These are phyloP conservation scores for Calameuta filiformis DNA, from an alignment of 2,888 invertebrate species.

Conservation along the genomic window DNA sequence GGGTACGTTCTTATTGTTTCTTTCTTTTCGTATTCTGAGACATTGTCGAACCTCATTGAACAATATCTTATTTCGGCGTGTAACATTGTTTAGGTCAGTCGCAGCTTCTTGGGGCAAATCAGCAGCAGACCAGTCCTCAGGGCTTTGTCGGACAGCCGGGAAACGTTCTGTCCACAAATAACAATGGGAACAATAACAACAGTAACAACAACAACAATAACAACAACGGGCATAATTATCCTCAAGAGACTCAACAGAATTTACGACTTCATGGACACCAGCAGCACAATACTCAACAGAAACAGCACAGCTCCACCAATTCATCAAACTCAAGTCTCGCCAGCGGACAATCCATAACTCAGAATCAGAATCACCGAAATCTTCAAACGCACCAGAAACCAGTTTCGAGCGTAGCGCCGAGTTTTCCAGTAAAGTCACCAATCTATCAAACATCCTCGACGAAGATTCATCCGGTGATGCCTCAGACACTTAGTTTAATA, in stretches of 20 bases:
- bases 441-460: conserved; percentile 85
- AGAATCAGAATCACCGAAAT: conserved; percentile 52
- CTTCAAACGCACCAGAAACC: conserved; percentile 77
- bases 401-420: conserved; percentile 87
- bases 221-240: conserved; percentile 67
- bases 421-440: conserved; percentile 75
- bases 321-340: conserved; percentile 63
- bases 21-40: background rate
- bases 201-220: conserved; percentile 32
- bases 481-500: conserved; percentile 73
- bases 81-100: conserved; percentile 25
- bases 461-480: conserved; percentile 84
- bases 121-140: conserved; percentile 44
- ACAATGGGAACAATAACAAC: conserved; percentile 39
- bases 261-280: conserved; percentile 69
- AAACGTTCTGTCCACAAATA: conserved; percentile 45
- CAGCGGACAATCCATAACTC: conserved; percentile 45
- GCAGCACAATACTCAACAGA: conserved; percentile 69
- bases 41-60: background rate
- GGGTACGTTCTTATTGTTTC: conserved; percentile 39
- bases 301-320: conserved; percentile 69
- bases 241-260: conserved; percentile 67
- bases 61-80: background rate
- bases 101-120: conserved; percentile 41
- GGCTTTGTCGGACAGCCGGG: conserved; percentile 35